phyloP scores from a whole-genome alignment of 2,888 invertebrate species.

The Spatulosminthurus flaviceps region DNA sequence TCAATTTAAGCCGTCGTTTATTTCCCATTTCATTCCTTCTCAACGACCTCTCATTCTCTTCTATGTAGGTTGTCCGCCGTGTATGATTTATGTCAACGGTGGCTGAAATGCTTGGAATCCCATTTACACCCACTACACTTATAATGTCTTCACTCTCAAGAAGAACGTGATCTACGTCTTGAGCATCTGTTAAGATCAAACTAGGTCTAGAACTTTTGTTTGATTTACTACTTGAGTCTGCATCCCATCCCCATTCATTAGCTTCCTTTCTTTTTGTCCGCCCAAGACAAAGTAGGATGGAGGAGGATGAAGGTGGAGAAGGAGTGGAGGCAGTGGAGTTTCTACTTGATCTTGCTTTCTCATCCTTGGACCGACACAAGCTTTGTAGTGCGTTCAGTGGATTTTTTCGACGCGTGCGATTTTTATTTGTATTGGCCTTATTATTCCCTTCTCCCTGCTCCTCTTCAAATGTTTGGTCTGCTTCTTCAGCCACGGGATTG shows the following conservation, averaged over 20 bases:
- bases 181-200: neutral
- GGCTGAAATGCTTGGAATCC: neutral
- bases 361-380: no score
- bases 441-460: neutral
- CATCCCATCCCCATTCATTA: neutral
- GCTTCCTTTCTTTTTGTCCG: neutral
- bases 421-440: no score
- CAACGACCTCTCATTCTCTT: neutral
- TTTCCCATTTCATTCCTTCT: neutral
- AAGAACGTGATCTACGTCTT: slow-evolving; percentile 5
- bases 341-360: no score
- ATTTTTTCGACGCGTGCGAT: no score
- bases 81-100: neutral
- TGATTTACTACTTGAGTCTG: neutral
- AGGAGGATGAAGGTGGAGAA: no score
- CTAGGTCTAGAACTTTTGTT: neutral
- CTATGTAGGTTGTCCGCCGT: neutral
- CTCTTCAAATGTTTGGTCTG: neutral
- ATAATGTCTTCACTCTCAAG: neutral
- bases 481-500: neutral
- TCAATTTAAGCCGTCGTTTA: neutral
- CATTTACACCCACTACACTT: neutral
- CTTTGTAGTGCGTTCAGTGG: no score
- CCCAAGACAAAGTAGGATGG: no score
- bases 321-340: no score